These are phyloP conservation scores for Coregonus sp. DNA, from an alignment of 2,797 vertebrate genomes.

Conservation along the genomic window DNA sequence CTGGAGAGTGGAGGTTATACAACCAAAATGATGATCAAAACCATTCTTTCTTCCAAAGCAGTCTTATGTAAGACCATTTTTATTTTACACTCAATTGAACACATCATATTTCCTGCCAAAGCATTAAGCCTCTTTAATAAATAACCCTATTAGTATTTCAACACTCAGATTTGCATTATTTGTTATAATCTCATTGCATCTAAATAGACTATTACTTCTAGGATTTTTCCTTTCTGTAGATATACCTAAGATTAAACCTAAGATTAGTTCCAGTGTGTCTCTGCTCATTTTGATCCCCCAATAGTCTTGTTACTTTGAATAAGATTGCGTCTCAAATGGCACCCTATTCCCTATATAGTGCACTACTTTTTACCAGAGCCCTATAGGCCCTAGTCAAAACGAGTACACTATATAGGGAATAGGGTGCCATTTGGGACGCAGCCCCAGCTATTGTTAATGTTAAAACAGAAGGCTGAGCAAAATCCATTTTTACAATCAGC, in stretches of 20 bases:
- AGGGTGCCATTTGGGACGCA: not conserved
- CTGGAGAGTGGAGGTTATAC: not conserved
- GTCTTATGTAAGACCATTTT: not conserved
- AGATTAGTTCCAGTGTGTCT: slow-evolving; percentile 68
- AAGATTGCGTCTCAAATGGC: slow-evolving; percentile 4
- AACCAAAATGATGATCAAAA: not conserved
- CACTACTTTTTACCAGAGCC: not conserved
- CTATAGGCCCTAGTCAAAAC: too few relatives aligned
- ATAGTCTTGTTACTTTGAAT: slow-evolving; percentile 69
- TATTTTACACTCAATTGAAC: not conserved
- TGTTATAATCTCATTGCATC: slow-evolving; percentile 9
- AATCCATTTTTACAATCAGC: slow-evolving; percentile 72
- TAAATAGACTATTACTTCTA: slow-evolving; percentile 14
- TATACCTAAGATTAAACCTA: slow-evolving; percentile 25
- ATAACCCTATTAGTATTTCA: not conserved
- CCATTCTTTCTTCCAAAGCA: not conserved
- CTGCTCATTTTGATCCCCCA: slow-evolving; percentile 46
- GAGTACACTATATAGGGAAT: not conserved
- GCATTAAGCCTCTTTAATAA: not conserved
- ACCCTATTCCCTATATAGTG: not conserved
- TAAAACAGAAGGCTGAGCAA: slow-evolving; percentile 76
- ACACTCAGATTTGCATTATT: slow-evolving; percentile 33
- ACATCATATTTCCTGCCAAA: not conserved
- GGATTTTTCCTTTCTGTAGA: slow-evolving; percentile 44
- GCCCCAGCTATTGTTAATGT: slow-evolving; percentile 73